These are phyloP conservation scores for Cyprinodon variegatus DNA, from an alignment of 2,113 vertebrate genomes.

Conservation along the genomic window DNA sequence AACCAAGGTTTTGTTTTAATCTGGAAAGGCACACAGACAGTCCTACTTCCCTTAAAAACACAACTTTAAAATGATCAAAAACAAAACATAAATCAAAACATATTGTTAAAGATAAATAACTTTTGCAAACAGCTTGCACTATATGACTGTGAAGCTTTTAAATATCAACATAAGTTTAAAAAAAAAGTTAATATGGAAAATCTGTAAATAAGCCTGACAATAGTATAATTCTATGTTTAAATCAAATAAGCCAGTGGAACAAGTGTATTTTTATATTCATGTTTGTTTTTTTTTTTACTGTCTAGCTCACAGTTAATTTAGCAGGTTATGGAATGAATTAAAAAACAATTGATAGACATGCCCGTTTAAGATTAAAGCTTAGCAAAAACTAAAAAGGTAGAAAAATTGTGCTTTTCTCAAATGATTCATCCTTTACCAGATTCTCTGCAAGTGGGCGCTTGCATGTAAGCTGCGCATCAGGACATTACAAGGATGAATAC, in stretches of 20 bases:
- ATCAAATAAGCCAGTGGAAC: too few relatives aligned
- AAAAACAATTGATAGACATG: neutral
- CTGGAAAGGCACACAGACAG: neutral
- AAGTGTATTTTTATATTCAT: too few relatives aligned
- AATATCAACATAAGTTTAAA: neutral
- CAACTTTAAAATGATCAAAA: neutral
- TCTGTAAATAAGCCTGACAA: too few relatives aligned
- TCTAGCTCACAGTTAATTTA: too few relatives aligned
- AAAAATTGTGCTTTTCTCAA: neutral
- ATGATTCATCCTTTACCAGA: neutral
- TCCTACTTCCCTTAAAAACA: too few relatives aligned
- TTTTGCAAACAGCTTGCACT: neutral
- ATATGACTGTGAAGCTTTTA: neutral
- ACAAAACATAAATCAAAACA: too few relatives aligned
- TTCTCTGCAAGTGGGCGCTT: neutral
- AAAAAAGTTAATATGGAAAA: too few relatives aligned
- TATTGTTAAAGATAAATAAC: neutral
- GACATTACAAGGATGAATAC: neutral
- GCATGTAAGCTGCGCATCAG: neutral
- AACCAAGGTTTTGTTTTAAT: too few relatives aligned
- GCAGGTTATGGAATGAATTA: too few relatives aligned
- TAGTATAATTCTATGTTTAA: too few relatives aligned
- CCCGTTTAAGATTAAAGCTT: neutral
- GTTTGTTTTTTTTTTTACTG: too few relatives aligned
- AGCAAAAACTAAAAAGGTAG: neutral